Conservation (phyloP, 2,113 vertebrate genomes). For the Urocitellus parryii region DNA sequence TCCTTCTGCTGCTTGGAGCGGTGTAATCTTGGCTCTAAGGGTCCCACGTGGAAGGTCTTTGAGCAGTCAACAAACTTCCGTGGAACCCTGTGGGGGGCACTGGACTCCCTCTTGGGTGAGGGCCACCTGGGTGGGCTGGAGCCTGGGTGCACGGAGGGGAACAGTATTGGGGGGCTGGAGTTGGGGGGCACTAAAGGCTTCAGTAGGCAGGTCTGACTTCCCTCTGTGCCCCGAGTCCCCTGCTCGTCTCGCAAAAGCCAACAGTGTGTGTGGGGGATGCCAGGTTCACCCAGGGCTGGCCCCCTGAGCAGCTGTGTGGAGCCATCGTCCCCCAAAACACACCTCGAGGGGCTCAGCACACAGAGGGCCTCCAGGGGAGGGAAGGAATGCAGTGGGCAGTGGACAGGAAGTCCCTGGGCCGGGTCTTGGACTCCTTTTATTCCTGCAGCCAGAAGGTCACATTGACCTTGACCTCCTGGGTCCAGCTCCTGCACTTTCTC, state of each 20-base stretch:
- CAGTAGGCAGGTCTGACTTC: not conserved
- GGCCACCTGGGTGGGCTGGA: not conserved
- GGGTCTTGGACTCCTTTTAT: too few species aligned
- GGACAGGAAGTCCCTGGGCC: not conserved
- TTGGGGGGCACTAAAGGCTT: not conserved
- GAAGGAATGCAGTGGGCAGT: not conserved
- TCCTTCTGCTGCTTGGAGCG: not conserved
- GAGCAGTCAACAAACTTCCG: not conserved
- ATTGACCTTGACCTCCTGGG: too few species aligned
- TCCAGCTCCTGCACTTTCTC: not conserved
- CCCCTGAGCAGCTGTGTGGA: not conserved
- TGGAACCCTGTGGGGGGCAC: accelerated
- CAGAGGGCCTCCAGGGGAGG: too few species aligned
- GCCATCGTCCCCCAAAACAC: too few species aligned
- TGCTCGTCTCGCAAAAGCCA: too few species aligned
- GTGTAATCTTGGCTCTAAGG: not conserved
- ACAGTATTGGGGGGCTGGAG: accelerated
- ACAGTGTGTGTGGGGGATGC: too few species aligned
- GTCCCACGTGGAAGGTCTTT: accelerated
- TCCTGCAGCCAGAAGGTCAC: not conserved
- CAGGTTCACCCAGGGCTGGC: not conserved
- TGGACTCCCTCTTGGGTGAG: too few species aligned
- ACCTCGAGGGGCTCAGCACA: not conserved
- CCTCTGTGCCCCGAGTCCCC: not conserved
- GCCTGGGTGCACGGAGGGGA: too few species aligned